Evolutionary conservation across 2,797 vertebrate genomes (phyloP).

Genomic region (Tenualosa ilisha): DNA sequence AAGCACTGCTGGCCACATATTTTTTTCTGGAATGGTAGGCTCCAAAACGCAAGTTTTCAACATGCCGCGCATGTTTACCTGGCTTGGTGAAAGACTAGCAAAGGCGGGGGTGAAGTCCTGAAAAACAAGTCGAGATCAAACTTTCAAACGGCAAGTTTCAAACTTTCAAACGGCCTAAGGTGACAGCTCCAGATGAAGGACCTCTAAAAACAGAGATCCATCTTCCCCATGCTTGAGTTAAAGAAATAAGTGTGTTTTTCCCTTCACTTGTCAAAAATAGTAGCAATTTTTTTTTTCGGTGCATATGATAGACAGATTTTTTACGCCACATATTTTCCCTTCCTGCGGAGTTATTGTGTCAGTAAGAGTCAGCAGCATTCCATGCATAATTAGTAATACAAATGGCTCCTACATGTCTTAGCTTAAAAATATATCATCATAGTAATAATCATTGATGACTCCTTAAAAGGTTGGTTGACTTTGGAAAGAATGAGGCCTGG

Average conservation of each 20-base stretch:
- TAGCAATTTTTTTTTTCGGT: neutral
- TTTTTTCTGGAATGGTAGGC: neutral
- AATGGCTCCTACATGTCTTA: too few species aligned
- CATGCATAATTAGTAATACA: too few species aligned
- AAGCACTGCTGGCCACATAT: neutral
- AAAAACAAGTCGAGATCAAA: slow-evolving; percentile 1
- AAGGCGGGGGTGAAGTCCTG: neutral
- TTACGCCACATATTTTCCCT: neutral
- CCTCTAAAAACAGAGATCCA: neutral
- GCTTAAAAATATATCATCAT: too few species aligned
- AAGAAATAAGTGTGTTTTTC: neutral
- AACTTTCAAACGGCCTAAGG: neutral
- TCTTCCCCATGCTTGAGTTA: neutral
- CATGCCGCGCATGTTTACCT: neutral
- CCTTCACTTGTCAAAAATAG: neutral
- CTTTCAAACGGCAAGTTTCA: neutral
- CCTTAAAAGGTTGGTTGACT: too few species aligned
- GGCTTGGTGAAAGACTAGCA: neutral
- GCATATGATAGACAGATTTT: neutral
- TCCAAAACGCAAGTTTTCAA: neutral
- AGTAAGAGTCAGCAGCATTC: too few species aligned
- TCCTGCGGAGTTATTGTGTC: neutral
- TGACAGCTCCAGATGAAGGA: neutral
- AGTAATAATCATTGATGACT: too few species aligned
- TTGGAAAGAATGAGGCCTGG: too few species aligned